Percentiles rank a stretch among this genome's conserved stretches.
phyloP scores from a whole-genome alignment of 53 echinoderm and acorn worm species.

The Mesocentrotus franciscanus region DNA sequence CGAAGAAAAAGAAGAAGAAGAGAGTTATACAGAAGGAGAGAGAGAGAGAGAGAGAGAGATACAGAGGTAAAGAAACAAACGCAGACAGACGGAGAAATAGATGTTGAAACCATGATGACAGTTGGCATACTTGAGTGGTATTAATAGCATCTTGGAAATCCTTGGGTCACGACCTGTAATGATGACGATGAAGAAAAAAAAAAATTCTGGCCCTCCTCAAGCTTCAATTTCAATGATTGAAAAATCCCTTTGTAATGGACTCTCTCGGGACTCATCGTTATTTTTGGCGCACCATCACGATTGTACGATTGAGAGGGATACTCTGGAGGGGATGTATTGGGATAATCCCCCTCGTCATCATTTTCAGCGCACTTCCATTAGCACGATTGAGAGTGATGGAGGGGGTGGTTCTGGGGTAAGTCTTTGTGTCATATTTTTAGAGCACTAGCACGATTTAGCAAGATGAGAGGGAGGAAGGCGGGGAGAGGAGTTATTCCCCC shows the following conservation, averaged over 20 bases:
- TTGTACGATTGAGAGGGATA: too few species aligned
- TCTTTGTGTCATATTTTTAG: background rate
- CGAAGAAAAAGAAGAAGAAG: too few species aligned
- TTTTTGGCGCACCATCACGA: background rate
- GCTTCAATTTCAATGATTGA: constrained; percentile 16
- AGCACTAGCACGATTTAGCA: background rate
- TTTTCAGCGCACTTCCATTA: too few species aligned
- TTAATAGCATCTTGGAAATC: background rate
- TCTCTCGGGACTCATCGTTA: background rate
- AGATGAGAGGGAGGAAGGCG: background rate
- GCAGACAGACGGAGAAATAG: background rate
- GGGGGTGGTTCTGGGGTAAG: too few species aligned
- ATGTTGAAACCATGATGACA: background rate
- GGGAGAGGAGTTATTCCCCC: too few species aligned
- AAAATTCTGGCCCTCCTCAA: background rate
- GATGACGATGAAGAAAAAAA: background rate
- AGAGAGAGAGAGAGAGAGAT: constrained; percentile 41
- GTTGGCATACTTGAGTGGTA: background rate
- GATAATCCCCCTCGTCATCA: too few species aligned
- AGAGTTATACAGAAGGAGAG: background rate
- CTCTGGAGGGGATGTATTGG: too few species aligned
- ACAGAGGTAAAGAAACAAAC: background rate
- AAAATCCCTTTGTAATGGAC: constrained; percentile 8
- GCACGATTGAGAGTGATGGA: too few species aligned
- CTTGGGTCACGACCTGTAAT: background rate